Evolutionary conservation across 1,140 invertebrate genomes (phyloP), one percentile per base, ranked within the genome.

Genomic region (Nephila pilipes): DNA sequence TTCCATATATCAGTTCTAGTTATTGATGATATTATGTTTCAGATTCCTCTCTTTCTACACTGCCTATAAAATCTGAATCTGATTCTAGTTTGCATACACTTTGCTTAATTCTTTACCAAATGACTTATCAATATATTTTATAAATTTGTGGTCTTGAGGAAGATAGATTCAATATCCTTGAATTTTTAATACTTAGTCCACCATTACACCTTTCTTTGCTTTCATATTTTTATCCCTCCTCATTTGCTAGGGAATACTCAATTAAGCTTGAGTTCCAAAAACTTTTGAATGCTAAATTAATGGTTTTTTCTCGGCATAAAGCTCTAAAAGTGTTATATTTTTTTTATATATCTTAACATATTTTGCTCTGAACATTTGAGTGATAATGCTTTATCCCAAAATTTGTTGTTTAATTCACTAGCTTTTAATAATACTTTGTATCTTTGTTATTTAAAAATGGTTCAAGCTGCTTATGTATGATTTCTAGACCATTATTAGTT

Each of bases 81-180:
- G 80, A 14, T 25, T 54, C 80, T 32, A 81, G 38, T 54, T 1
- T 32, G 18, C 1, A 32, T 60, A n/a, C 57, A 87, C 57, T 87
- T 2, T n/a, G 6, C n/a, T 29, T 18, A n/a, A 0, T 58, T 87
- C 55, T 16, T 87, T 54, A 20, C 46, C n/a, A 55, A 85, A 85
- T n/a, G 6, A n/a, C 29, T 57, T 54, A 85, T 57, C 57, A 60
- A 85, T 85, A 10, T 46, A 29, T 85, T 58, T 54, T 55, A 85
- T 36, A n/a, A 85, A 57, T 55, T 58, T 55, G 22, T 25, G 10
- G 1, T 55, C 55, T 22, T n/a, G 18, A 38, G 87, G 87, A 38
- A 69, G 20, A 58, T 25, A 88, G 10, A 88, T 88, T 22, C 87
- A n/a, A 46, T 88, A 88, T 20, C 87, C 60, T 69, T 36, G 29